Percentiles rank a stretch among this genome's conserved stretches.
These are phyloP conservation scores for Ochlodes sylvanus DNA, from an alignment of 2,888 invertebrate genomes.

Conservation along the genomic window DNA sequence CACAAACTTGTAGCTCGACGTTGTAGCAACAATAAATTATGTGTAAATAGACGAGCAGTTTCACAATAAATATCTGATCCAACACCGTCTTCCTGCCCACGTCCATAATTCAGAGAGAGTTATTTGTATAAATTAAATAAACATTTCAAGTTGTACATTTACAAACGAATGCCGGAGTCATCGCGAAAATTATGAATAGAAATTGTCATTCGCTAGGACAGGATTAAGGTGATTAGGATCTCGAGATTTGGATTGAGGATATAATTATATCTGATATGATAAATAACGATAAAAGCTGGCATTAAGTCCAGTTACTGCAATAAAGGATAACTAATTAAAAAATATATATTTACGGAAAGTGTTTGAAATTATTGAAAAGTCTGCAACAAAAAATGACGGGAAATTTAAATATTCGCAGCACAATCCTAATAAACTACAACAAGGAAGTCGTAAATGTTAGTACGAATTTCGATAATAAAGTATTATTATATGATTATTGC, in stretches of 20 bases:
- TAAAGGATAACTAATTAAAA: too few species aligned
- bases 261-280: too few species aligned
- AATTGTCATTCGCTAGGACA: conserved; percentile 53
- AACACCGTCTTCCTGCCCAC: conserved; percentile 80
- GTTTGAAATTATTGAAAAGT: too few species aligned
- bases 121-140: conserved; percentile 82
- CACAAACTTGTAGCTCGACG: conserved; percentile 43
- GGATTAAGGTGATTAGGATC: conserved; percentile 58
- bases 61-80: conserved; percentile 80
- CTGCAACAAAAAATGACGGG: too few species aligned
- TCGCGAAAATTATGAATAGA: conserved; percentile 71
- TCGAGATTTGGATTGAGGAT: conserved; percentile 14
- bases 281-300: too few species aligned
- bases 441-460: conserved; percentile 38
- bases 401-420: neutral
- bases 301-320: too few species aligned
- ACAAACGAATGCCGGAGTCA: conserved; percentile 68
- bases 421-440: conserved; percentile 16
- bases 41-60: conserved; percentile 70
- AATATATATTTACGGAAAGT: too few species aligned
- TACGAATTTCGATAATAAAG: conserved; percentile 5
- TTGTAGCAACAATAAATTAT: conserved; percentile 66
- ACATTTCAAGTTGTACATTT: conserved; percentile 77
- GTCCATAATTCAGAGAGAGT: conserved; percentile 78
- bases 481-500: conserved; percentile 57